Conservation (phyloP, 2,888 invertebrate species). For the Coelinius sp. region DNA sequence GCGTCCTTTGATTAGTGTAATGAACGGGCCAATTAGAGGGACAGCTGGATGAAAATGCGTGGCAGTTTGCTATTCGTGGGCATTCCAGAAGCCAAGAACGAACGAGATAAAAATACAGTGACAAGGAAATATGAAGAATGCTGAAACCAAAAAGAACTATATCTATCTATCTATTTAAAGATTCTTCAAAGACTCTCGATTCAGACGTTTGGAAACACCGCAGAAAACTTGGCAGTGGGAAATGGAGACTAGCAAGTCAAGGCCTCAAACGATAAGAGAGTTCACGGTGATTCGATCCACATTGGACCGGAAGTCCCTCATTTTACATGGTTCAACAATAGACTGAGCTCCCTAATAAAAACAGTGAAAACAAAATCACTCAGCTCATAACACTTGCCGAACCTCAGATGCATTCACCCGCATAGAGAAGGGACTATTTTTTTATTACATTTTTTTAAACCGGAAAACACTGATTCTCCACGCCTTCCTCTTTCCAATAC, state of each 20-base stretch:
- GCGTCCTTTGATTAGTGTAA: slow-evolving; percentile 60
- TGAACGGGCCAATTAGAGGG: slow-evolving; percentile 62
- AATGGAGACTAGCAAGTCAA: neutral
- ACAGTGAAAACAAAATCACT: slow-evolving; percentile 16
- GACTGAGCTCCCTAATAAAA: neutral
- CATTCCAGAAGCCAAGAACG: neutral
- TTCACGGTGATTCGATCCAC: slow-evolving; percentile 3
- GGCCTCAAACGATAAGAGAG: neutral
- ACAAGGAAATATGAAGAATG: neutral
- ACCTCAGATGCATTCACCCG: slow-evolving; percentile 40
- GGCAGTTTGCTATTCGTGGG: neutral
- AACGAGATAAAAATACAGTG: slow-evolving; percentile 14
- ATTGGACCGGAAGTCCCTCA: slow-evolving; percentile 8
- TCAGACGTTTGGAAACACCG: neutral
- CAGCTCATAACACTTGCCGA: slow-evolving; percentile 15
- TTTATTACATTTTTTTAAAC: slow-evolving; percentile 43
- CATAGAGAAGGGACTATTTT: slow-evolving; percentile 33
- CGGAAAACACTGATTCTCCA: slow-evolving; percentile 56
- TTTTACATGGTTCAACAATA: slow-evolving; percentile 18
- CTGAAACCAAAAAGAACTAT: neutral
- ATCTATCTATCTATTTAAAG: slow-evolving; percentile 16
- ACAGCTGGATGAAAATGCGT: slow-evolving; percentile 10
- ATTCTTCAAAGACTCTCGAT: slow-evolving; percentile 11
- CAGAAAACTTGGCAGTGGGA: neutral
- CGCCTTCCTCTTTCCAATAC: slow-evolving; percentile 28